Base-by-base conservation (phyloP, 30 jellyfish, hydroid and myxozoan genomes). In the Pseudorhiza aurosa region DNA sequence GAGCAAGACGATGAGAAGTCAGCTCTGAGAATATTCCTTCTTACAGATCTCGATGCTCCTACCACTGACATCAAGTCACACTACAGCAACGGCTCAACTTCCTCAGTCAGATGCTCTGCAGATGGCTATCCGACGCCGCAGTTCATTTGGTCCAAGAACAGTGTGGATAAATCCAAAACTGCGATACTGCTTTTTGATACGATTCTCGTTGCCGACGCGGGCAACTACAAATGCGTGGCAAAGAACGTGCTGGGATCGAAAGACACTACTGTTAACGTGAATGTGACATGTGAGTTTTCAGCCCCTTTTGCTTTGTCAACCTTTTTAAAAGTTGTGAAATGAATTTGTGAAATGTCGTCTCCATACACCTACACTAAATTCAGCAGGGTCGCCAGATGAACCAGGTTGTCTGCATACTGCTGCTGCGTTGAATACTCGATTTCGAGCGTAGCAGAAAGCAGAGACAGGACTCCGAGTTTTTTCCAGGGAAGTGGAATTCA, bases 61-160 rank as follows among this genome's bases (percentile, higher is more conserved):
- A 63, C 69, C 6, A 40, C 42, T 26, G 46, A 14, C 30, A 22
- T 70, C 8, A 40, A 26, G 14, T 35, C 80, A 0, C 32, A 12
- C 22, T 57, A 55, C 26, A 42, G 53, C 53, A 56, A 73, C 18
- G 94, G 94, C 35, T 32, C 60, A 19, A 11, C 21, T 8, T 45
- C 75, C 2, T 22, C 65, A 8, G 21, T 68, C n/a, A 26, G 26
- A 30, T 82, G 94, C 56, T 21, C 87, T 32, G 87, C 70, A 3
- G 77, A 40, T n/a, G 94, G 87, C 2, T 57, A 50, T 29, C 94
- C 94, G 18, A 29, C 21, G 37, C 94, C 94, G 6, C 15, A 72
- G 7, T 1, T 82, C 24, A 8, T 71, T 1, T 82, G 94, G 94
- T 8, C 25, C 0, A 51, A 30, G 8, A 33, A 21, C 17, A 50